Conservation (phyloP, 1,140 invertebrate genomes). For the Hetaerina americana region DNA sequence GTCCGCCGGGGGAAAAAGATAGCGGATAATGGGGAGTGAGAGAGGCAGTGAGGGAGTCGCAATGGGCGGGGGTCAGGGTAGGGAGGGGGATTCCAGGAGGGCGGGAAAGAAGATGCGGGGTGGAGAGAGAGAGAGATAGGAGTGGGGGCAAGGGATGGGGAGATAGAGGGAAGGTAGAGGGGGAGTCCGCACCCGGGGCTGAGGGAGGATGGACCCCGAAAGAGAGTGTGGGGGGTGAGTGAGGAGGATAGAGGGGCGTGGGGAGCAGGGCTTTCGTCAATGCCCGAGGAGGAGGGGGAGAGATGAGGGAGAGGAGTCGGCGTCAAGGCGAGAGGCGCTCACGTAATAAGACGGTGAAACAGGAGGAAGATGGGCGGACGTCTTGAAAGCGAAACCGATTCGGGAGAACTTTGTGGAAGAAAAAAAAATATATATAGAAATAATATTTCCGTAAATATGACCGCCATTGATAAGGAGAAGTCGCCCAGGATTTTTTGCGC, state of each 20-base stretch:
- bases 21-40: not conserved
- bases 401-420: not conserved
- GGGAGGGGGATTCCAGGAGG: too few species aligned
- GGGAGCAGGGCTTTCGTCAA: not conserved
- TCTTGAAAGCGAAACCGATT: not conserved
- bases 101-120: not conserved
- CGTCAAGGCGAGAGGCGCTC: not conserved
- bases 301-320: not conserved
- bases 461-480: too few species aligned
- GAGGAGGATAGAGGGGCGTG: not conserved
- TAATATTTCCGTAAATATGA: too few species aligned
- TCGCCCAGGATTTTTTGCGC: too few species aligned
- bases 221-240: not conserved
- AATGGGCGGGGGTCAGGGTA: not conserved
- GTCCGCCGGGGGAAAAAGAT: not conserved
- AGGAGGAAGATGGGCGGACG: not conserved
- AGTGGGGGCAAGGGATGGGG: not conserved
- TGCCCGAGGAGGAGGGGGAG: not conserved
- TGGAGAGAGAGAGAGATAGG: not conserved
- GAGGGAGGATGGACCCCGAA: not conserved
- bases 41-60: not conserved
- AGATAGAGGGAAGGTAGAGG: not conserved
- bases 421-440: too few species aligned
- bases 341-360: not conserved
- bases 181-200: not conserved